Evolutionary conservation across 2,888 invertebrate genomes (phyloP), one percentile per base, ranked within the genome.

Genomic region (Cylindroiulus punctatus): DNA sequence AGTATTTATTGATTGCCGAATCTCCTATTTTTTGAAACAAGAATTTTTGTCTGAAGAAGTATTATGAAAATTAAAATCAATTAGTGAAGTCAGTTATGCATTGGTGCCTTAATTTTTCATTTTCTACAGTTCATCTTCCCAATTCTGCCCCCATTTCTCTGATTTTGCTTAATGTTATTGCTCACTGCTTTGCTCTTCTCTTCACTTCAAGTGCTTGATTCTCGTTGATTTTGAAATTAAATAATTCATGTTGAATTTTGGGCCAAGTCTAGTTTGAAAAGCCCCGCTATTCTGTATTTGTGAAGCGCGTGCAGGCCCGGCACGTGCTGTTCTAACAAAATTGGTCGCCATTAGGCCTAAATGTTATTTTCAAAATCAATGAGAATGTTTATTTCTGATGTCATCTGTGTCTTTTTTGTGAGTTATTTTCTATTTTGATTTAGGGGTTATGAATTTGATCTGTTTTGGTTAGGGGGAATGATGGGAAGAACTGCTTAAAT

Each of bases 1-100:
- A 52, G 5, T 52, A 52, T 52, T 52, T 52, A 52, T 52, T 52
- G 52, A n/a, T 52, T 52, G 52, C n/a, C 52, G 52, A 52, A 52
- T 52, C 52, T 52, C 52, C 52, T 52, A 52, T 36, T 47, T 47
- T 52, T 52, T 52, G 52, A 19, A 52, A 52, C n/a, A n/a, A 52
- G 52, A 52, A 52, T 52, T 44, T 44, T 47, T 52, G 52, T 52
- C 52, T 52, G n/a, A 52, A 1, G n/a, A 52, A 52, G 52, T 52
- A 52, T 52, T 52, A 52, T 19, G 52, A 52, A 52, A 52, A 52
- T 52, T 52, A 52, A 52, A 52, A 52, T 52, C 52, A 17, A n/a
- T 52, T 52, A 52, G 52, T 52, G 52, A 52, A 52, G 52, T 52
- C 3, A 52, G 52, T 52, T 1, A 52, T 52, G 52, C 17, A 52